Evolutionary conservation across 1,140 invertebrate genomes (phyloP), one percentile per base, ranked within the genome.

Genomic region (Drosophila paulistorum): DNA sequence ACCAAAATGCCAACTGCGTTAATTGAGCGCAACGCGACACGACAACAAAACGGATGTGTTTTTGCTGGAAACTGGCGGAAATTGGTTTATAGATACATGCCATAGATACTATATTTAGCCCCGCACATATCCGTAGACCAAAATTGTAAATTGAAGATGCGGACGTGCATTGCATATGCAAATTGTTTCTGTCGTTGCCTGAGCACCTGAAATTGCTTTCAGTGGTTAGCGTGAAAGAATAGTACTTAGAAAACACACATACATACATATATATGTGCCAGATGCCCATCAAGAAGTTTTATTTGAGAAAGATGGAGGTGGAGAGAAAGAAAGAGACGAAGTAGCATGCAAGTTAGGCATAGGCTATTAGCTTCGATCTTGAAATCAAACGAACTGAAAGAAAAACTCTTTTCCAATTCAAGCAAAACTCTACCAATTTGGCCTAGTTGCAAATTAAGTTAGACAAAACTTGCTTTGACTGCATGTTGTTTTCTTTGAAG

Each of bases 111-210:
- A 85, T 76, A 85, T 86, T 78, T 75, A 66, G 68, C 71, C 23
- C 23, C 48, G 68, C 68, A 69, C 13, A 14, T 58, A 58, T 70
- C 67, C 74, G 65, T 76, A 59, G 59, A 23, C 48, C 61, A 69
- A 68, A 77, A 87, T 73, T 77, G 82, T 69, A 66, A 85, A 86
- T 87, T 87, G 75, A 87, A 86, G 82, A 82, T 82, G 79, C 64
- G 64, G 62, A 82, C 82, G 79, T 87, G 83, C 83, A 87, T 58
- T 60, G 83, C 83, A 85, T 82, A 87, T 82, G 68, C 55, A 82
- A 79, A 82, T 78, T 66, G 63, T 71, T 71, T 72, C 61, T 77
- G 39, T 54, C 58, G 17, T 57, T 42, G 33, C 59, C 57, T 64
- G 71, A 79, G 75, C 79, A 73, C 66, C 79, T 76, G 41, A 71